phyloP scores from a whole-genome alignment of 1,140 invertebrate species.

The Drosophila micromelanica region DNA sequence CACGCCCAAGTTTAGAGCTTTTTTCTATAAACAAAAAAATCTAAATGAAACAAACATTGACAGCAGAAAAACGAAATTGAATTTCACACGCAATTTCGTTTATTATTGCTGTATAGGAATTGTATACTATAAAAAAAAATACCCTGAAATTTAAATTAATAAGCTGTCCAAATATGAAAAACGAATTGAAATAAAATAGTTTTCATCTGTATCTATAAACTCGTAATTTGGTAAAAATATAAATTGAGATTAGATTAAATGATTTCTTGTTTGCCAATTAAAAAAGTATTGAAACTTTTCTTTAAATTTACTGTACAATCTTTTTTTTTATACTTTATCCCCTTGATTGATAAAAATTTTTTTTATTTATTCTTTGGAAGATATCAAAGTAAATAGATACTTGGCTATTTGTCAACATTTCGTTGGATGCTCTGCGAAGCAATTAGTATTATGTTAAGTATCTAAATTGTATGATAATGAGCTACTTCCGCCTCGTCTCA shows the following conservation, averaged over 20 bases:
- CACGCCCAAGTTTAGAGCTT: constrained; percentile 60
- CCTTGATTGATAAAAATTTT: not conserved
- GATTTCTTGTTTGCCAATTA: not conserved
- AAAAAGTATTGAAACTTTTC: not conserved
- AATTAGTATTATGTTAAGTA: constrained; percentile 56
- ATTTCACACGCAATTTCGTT: constrained; percentile 73
- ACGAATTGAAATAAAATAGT: constrained; percentile 60
- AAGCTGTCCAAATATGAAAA: constrained; percentile 5
- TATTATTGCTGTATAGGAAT: constrained; percentile 46
- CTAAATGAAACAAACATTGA: constrained; percentile 45
- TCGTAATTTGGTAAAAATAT: no score
- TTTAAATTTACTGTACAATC: not conserved
- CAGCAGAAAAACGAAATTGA: constrained; percentile 45
- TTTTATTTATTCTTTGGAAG: no score
- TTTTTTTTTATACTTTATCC: no score
- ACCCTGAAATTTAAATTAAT: no score
- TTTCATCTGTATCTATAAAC: constrained; percentile 2
- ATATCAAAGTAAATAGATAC: no score
- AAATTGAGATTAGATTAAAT: constrained; percentile 33
- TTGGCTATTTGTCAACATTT: constrained; percentile 2
- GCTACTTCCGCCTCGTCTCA: constrained; percentile 49
- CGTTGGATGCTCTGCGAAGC: constrained; percentile 23
- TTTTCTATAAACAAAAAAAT: constrained; percentile 56
- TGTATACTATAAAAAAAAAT: constrained; percentile 18
- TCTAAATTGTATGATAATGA: constrained; percentile 64